Evolutionary conservation across 2,888 invertebrate species (phyloP).

Genomic region (Melinopterus prodromus): DNA sequence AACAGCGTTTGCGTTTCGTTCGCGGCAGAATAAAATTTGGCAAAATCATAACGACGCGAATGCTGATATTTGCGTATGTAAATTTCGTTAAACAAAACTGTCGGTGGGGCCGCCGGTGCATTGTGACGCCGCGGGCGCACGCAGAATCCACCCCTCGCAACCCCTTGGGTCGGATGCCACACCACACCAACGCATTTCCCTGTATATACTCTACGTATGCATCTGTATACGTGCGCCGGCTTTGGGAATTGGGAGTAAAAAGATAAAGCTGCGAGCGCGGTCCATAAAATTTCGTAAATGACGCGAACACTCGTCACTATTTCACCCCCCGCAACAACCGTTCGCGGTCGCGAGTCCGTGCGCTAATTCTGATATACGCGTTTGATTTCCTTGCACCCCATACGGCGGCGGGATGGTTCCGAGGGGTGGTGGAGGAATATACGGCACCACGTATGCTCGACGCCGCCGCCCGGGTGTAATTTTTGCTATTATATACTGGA

Average conservation of each 20-base stretch:
- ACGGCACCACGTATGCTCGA: not conserved
- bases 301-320: not conserved
- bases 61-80: conserved; percentile 5
- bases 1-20: not conserved
- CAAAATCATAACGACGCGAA: not conserved
- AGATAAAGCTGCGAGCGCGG: not conserved
- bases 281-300: not conserved
- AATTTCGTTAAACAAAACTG: conserved; percentile 9
- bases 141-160: not conserved
- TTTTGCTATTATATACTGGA: conserved; percentile 5
- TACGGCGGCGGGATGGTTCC: not conserved
- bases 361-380: not conserved
- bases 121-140: not conserved
- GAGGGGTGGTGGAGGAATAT: not conserved
- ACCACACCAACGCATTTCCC: not conserved
- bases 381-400: conserved; percentile 10
- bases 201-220: not conserved
- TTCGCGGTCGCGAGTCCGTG: conserved; percentile 4
- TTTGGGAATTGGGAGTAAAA: conserved; percentile 4
- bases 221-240: not conserved
- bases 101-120: conserved; percentile 7
- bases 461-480: not conserved
- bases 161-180: not conserved
- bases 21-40: not conserved
- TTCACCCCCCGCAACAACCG: not conserved